Evolutionary conservation across 2,888 invertebrate species (phyloP).

Genomic region (Oligia latruncula): DNA sequence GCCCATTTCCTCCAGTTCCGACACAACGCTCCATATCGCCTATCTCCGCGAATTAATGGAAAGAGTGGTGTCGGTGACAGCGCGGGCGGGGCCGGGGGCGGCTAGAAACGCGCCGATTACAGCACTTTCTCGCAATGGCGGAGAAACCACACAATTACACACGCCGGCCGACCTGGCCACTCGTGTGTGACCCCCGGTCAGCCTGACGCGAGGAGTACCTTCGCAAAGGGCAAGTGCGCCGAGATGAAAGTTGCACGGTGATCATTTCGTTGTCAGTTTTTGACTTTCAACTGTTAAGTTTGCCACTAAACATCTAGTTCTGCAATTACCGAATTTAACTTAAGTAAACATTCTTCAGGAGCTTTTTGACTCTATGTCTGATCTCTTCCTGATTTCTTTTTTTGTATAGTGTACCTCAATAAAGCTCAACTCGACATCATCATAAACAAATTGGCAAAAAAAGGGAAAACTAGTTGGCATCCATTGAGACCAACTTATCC

Average conservation of each 20-base stretch:
- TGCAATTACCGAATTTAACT: neutral
- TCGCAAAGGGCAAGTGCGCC: conserved; percentile 15
- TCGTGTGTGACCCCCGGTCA: conserved; percentile 50
- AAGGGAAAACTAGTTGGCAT: neutral
- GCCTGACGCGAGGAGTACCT: neutral
- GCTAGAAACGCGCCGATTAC: conserved; percentile 59
- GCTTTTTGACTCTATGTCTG: neutral
- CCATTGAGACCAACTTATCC: neutral
- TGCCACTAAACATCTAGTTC: neutral
- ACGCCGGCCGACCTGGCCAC: conserved; percentile 26
- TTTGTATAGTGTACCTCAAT: neutral
- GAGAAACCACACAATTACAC: conserved; percentile 65
- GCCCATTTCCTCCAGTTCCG: neutral
- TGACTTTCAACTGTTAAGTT: neutral
- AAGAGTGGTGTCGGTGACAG: conserved; percentile 30
- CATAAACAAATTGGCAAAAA: neutral
- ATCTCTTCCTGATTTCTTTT: neutral
- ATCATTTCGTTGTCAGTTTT: neutral
- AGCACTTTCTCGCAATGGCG: conserved; percentile 60
- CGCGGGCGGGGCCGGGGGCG: conserved; percentile 36
- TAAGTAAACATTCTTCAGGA: neutral
- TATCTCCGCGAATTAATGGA: conserved; percentile 34
- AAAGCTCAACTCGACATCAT: neutral
- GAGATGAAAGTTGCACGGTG: neutral
- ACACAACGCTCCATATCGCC: neutral